Percentiles rank a stretch among this genome's conserved stretches.
These are phyloP conservation scores for Cryptotermes secundus DNA, from an alignment of 1,140 invertebrate genomes.

Conservation along the genomic window DNA sequence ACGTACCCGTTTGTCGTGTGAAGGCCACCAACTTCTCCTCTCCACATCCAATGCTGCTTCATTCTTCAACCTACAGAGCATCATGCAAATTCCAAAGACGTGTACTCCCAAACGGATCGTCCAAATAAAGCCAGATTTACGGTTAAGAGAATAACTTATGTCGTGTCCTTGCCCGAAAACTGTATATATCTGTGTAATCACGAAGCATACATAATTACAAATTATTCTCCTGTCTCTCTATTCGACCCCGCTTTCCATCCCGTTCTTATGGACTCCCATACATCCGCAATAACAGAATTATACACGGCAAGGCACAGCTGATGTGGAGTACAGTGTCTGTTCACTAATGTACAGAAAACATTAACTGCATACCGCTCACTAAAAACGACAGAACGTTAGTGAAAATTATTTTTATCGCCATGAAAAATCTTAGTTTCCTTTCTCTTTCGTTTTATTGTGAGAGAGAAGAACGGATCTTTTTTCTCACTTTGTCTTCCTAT, in stretches of 20 bases:
- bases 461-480: background rate
- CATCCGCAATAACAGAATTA: too few relatives aligned
- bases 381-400: background rate
- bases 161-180: background rate
- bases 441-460: background rate
- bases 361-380: background rate
- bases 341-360: background rate
- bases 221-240: background rate
- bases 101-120: too few relatives aligned
- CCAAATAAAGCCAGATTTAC: too few relatives aligned
- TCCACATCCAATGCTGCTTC: too few relatives aligned
- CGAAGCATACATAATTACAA: background rate
- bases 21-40: too few relatives aligned
- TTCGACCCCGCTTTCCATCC: background rate
- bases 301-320: too few relatives aligned
- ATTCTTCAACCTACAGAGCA: too few relatives aligned
- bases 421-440: constrained; percentile 4
- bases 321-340: background rate
- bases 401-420: constrained; percentile 21
- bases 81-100: too few relatives aligned
- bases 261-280: background rate
- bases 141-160: too few relatives aligned
- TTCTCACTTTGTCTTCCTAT: background rate
- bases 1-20: too few relatives aligned
- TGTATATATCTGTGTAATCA: background rate